Evolutionary conservation across 1,140 invertebrate genomes (phyloP).

Genomic region (Druon quercuslanigerum): DNA sequence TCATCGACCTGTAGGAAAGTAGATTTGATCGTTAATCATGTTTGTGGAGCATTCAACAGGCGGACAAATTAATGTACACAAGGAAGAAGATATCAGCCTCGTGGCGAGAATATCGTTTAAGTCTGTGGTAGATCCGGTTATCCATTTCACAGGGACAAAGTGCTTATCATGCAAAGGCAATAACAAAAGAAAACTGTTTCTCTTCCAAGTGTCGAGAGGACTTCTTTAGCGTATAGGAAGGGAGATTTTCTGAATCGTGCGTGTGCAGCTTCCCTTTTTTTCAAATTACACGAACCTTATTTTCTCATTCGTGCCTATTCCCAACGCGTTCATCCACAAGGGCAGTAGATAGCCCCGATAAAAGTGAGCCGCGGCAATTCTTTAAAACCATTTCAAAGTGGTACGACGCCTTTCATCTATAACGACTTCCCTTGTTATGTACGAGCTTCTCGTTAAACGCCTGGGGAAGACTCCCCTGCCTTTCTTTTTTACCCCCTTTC

Average conservation of each 20-base stretch:
- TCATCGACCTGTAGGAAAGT: neutral
- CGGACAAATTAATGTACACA: constrained; percentile 26
- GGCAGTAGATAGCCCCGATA: constrained; percentile 56
- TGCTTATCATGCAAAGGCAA: neutral
- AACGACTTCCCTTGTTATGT: constrained; percentile 59
- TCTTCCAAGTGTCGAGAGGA: neutral
- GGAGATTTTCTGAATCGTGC: constrained; percentile 58
- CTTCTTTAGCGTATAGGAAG: constrained; percentile 23
- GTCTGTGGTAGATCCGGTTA: constrained; percentile 17
- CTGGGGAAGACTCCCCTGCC: constrained; percentile 41
- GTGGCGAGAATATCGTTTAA: constrained; percentile 21
- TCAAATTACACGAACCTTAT: constrained; percentile 54
- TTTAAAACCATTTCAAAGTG: constrained; percentile 57
- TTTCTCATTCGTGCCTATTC: constrained; percentile 57
- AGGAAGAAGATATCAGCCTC: constrained; percentile 17
- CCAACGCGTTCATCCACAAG: constrained; percentile 51
- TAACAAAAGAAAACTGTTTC: constrained; percentile 15
- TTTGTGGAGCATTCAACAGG: constrained; percentile 21
- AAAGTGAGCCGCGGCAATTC: constrained; percentile 57
- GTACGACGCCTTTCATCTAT: constrained; percentile 57
- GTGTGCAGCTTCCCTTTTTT: constrained; percentile 52
- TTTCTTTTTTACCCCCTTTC: neutral
- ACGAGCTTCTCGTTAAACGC: constrained; percentile 53
- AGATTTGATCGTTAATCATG: constrained; percentile 10
- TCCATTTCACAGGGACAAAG: constrained; percentile 6